Percentiles rank a stretch among this genome's conserved stretches.
Conservation (phyloP, 2,113 vertebrate genomes). For the Cynopterus brachyotis region DNA sequence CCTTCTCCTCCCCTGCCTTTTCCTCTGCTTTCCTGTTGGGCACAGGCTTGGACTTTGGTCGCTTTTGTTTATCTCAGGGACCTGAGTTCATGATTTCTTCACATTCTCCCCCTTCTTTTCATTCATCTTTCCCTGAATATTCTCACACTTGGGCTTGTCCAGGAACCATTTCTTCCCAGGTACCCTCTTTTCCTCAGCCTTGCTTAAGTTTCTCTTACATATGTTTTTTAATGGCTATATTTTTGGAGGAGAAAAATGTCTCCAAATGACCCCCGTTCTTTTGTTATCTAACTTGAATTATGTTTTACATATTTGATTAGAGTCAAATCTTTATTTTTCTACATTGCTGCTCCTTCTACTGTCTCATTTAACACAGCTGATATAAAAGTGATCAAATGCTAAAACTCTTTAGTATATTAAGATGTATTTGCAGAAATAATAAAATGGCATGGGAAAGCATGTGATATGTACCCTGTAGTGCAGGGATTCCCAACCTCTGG, state of each 20-base stretch:
- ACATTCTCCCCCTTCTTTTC: background rate
- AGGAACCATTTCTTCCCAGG: background rate
- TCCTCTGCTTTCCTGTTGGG: background rate
- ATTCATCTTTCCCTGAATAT: background rate
- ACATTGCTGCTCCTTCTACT: background rate
- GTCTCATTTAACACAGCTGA: slow-evolving; percentile 12
- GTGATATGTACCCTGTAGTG: background rate
- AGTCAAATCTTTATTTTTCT: slow-evolving; percentile 2
- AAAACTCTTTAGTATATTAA: background rate
- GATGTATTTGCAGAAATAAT: slow-evolving; percentile 16
- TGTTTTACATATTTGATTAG: slow-evolving; percentile 4
- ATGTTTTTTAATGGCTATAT: background rate
- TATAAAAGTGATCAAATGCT: background rate
- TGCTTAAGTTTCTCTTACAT: background rate
- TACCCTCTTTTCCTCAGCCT: background rate
- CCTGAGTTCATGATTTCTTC: background rate
- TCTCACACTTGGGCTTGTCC: background rate
- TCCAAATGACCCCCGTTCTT: background rate
- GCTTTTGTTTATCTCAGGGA: background rate
- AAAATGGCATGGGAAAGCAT: background rate
- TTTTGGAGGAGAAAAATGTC: background rate
- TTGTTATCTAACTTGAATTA: background rate
- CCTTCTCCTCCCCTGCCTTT: background rate
- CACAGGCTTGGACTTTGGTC: background rate
- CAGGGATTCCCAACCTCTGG: too few species aligned